phyloP scores from a whole-genome alignment of 2,888 invertebrate species.

The Abrostola tripartita region DNA sequence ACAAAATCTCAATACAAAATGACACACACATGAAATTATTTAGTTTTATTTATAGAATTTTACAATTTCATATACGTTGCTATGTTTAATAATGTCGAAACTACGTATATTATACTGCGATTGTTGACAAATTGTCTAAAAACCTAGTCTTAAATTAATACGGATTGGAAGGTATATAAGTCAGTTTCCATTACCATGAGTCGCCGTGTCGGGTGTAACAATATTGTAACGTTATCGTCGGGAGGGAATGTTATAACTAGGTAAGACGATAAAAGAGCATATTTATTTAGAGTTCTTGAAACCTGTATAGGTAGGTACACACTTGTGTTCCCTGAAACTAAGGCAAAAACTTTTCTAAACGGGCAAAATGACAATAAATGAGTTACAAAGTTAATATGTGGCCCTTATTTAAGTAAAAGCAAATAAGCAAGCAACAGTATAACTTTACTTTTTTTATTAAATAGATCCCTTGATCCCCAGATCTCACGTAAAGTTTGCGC shows the following conservation, averaged over 20 bases:
- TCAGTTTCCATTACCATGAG: conserved; percentile 48
- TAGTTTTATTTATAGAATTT: conserved; percentile 60
- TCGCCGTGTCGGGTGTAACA: conserved; percentile 61
- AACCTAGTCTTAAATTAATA: conserved; percentile 71
- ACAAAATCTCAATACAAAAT: conserved; percentile 45
- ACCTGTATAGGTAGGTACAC: too few relatives aligned
- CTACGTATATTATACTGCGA: conserved; percentile 70
- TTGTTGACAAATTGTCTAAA: conserved; percentile 73
- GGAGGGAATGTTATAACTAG: conserved; percentile 22
- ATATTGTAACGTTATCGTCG: conserved; percentile 25
- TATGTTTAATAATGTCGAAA: conserved; percentile 59
- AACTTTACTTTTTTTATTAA: too few relatives aligned
- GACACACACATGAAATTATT: conserved; percentile 42
- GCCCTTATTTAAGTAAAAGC: too few relatives aligned
- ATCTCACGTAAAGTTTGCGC: too few relatives aligned
- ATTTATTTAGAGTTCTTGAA: neutral
- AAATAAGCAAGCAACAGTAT: too few relatives aligned
- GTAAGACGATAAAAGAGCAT: neutral
- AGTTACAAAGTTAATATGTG: too few relatives aligned
- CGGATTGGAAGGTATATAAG: conserved; percentile 55
- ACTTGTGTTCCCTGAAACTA: too few relatives aligned
- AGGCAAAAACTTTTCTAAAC: too few relatives aligned
- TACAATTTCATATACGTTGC: conserved; percentile 65
- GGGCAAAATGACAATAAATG: too few relatives aligned
- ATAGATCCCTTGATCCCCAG: too few relatives aligned